Evolutionary conservation across 30 jellyfish, hydroid and myxozoan genomes (phyloP), one percentile per base, ranked within the genome.

Genomic region (Mastigias papua): DNA sequence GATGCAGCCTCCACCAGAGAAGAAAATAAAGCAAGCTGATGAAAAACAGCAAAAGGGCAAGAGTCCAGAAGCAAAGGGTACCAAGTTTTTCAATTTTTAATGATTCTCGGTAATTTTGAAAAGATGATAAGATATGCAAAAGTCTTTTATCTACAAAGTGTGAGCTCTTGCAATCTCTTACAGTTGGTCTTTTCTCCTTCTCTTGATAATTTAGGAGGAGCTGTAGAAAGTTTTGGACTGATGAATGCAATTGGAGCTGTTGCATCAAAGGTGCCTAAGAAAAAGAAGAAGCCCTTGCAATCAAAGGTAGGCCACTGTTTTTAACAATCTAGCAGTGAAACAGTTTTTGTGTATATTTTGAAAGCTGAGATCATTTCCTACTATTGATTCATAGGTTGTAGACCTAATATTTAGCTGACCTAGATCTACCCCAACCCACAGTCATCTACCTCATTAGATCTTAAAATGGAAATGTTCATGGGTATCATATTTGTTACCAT

Each of bases 211-310:
- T 27, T 49, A 63, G 80, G 90, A 17, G 92, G 27, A 7, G 96
- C 90, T 25, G 74, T 86, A 19, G 98, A 94, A 35, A 89, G 98
- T 33, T 64, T 91, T 89, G 98, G 98, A 0, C 80, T 94, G 46
- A 94, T 94, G 97, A 84, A 83, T 78, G 98, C 98, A 17, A 76
- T 94, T 30, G 94, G 63, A 0, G 97, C 97, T 27, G 86, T 97
- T 25, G 79, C 98, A 21, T 75, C 97, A 20, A 83, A 71, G 31
- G 78, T 92, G 61, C 63, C 76, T 60, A 89, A 78, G 61, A 94
- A 94, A 75, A 94, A 94, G 85, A 89, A 90, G 76, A 89, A 85
- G 79, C 69, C 70, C 1, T 76, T 48, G 1, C 15, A 87, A 5
- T 30, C 88, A 50, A 73, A 85, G 87, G 87, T 70, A 72, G n/a